Evolutionary conservation across 2,888 invertebrate species (phyloP), one percentile per base, ranked within the genome.

Genomic region (Cryptosula pallasiana): DNA sequence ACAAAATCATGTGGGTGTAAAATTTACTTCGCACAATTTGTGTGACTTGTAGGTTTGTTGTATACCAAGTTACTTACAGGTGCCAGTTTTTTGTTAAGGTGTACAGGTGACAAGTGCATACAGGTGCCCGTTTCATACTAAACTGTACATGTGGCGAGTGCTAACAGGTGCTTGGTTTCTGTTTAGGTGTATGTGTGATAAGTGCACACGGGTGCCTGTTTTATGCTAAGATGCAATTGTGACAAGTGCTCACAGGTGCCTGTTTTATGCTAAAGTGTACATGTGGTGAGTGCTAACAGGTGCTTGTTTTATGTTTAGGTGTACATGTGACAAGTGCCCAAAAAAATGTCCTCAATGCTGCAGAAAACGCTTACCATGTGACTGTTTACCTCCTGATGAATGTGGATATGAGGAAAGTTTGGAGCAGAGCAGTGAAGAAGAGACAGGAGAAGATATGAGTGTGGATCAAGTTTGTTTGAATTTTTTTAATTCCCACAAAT

Each of bases 291-390:
- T 45, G 20, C 20, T 45, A 16, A 57, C 57, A 57, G 57, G 57
- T 57, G 57, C 25, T 25, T 45, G 45, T 45, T 45, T 20, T 45
- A 45, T 13, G 9, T 45, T 5, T 27, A 63, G 63, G 63, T 63
- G 63, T 32, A 63, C 63, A 5, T 63, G 63, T 32, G 63, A 63
- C 32, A 63, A 9, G 32, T 63, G 63, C 34, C 63, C 63, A 5
- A 63, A 63, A 32, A 27, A n/a, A 5, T 63, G 63, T 34, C 5
- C 20, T 2, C 25, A n/a, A 32, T 63, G 63, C 34, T 63, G 63
- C n/a, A 63, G 63, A 34, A 63, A 63, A 32, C 20, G 63, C 13
- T 29, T 63, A 29, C 29, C 63, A 25, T 63, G 63, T 32, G 63
- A 63, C 34, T 63, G 63, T 63, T 32, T 63, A n/a, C 63, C 63